Conservation (phyloP, 2,113 vertebrate genomes). For the Tupaia chinensis region DNA sequence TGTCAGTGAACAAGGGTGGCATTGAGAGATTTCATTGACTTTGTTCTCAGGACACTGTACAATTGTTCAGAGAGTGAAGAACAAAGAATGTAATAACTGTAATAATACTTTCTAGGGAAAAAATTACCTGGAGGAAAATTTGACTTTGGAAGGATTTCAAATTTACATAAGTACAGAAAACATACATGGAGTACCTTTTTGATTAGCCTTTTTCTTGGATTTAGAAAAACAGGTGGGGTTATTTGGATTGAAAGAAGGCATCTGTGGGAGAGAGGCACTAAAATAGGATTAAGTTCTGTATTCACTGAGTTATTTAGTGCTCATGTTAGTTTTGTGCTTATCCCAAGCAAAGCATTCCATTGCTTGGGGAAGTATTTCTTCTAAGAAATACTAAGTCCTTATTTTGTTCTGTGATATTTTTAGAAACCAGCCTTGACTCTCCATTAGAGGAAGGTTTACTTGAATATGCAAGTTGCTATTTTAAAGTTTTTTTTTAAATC, state of each 20-base stretch:
- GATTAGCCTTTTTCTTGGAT: neutral
- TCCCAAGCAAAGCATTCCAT: constrained; percentile 17
- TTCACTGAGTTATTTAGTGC: neutral
- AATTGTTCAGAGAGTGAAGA: neutral
- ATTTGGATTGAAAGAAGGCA: neutral
- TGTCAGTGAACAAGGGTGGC: neutral
- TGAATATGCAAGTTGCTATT: constrained; percentile 6
- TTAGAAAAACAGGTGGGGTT: neutral
- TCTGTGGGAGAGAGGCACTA: neutral
- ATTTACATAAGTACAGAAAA: neutral
- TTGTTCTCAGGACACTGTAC: neutral
- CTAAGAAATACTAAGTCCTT: neutral
- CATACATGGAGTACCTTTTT: neutral
- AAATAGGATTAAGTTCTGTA: neutral
- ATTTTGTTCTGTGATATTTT: constrained; percentile 12
- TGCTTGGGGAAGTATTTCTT: constrained; percentile 11
- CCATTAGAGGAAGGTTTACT: neutral
- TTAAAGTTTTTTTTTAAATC: neutral
- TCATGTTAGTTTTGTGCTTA: neutral
- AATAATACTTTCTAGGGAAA: too few species aligned
- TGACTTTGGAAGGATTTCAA: neutral
- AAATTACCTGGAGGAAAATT: constrained; percentile 22
- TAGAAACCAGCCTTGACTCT: constrained; percentile 1
- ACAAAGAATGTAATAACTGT: neutral
- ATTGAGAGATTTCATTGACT: neutral